Evolutionary conservation across 2,888 invertebrate species (phyloP), one percentile per base, ranked within the genome.

Genomic region (Melanotus villosus): DNA sequence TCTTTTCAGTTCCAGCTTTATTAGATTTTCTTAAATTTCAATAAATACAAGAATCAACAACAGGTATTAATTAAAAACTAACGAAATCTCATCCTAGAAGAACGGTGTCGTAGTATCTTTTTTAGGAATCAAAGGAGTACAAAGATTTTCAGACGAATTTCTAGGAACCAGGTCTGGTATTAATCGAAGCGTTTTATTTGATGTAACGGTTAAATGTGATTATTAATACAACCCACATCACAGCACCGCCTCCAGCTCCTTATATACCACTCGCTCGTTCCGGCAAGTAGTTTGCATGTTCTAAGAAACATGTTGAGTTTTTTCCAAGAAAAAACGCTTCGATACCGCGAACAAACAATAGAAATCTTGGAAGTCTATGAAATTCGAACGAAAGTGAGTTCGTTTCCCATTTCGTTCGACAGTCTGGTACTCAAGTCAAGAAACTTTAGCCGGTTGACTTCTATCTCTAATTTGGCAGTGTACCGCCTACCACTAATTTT

Each of bases 141-240:
- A 52, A 32, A 52, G 18, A 52, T 52, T 32, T 52, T 52, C 52
- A 52, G 52, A 52, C 52, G 16, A 32, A 52, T 32, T 52, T 52
- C 52, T 52, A 52, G n/a, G 52, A 52, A 52, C 16, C 38, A 12
- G 56, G 56, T 56, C 34, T 34, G 56, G 38, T 23, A 38, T 56
- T 56, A 56, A 56, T 19, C 38, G 21, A 38, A 38, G 23, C 56
- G 23, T 56, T 56, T 23, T 21, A 38, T 56, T 56, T 36, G 18
- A 56, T 23, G 56, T 56, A 34, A 56, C 56, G 56, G 56, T 36
- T 38, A 38, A 38, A 56, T 14, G 56, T 38, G 56, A 56, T 56
- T 56, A 56, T 56, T 36, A 56, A 56, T 56, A 56, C 36, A 34
- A 56, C 34, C 56, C 38, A 38, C 56, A 38, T 21, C 56, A 21